Evolutionary conservation across 1,140 invertebrate species (phyloP), one percentile per base, ranked within the genome.

Genomic region (Drosophila sulfurigaster): DNA sequence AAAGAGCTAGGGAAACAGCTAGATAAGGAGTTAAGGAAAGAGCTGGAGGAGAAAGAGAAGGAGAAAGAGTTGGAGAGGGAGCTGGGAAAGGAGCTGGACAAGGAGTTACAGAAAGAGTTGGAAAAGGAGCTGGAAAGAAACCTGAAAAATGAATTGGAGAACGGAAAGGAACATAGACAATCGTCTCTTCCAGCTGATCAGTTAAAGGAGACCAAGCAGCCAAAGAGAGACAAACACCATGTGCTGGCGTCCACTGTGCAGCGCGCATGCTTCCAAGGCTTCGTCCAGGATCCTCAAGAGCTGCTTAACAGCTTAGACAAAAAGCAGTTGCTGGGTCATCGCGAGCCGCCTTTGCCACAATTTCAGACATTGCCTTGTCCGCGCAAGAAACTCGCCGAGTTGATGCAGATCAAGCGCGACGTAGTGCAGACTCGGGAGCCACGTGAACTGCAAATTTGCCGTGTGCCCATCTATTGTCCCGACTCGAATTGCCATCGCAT

Each of bases 401-500:
- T 77, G 32, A 5, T 67, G 16, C 15, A 38, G 0, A 35, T 7
- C 1, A 82, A 79, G 10, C 57, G 41, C 0, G 32, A 72, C 0
- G 0, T 59, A 8, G 5, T 49, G 6, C 5, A 63, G 1, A 20
- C 54, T 1, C 1, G n/a, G 3, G 0, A n/a, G 3, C 13, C 30
- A 10, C 56, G 32, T 4, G 28, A 43, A 1, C 15, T 91, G 1
- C 60, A 63, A 0, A 28, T 89, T 1, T 78, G 74, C 1, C 78
- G 78, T 15, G 5, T 52, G 0, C 90, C 90, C 5, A 25, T 90
- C 5, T 49, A 71, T 13, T 91, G 88, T 20, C 85, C 88, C 10
- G 79, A 90, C n/a, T 20, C 20, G 0, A 49, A 80, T 5, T 91
- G 88, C 59, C 10, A 49, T 3, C 65, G 75, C 5, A 45, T 78